phyloP scores from a whole-genome alignment of 2,797 vertebrate species.

The Sebastes iracundus region DNA sequence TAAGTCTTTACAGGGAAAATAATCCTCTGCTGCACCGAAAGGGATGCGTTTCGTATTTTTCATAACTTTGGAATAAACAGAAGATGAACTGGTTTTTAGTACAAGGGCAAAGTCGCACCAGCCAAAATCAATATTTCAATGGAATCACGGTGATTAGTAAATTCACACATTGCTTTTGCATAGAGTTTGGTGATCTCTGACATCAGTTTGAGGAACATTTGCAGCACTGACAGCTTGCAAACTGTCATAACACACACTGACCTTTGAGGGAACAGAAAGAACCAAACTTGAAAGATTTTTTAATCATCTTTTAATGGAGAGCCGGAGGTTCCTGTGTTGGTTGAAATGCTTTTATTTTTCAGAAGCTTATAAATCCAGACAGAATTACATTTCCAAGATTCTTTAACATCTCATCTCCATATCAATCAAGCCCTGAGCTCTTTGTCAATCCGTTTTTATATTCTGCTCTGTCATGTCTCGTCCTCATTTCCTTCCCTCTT shows the following conservation, averaged over 20 bases:
- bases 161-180: background rate
- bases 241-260: background rate
- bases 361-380: background rate
- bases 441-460: background rate
- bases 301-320: background rate
- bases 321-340: background rate
- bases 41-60: background rate
- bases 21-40: constrained; percentile 6
- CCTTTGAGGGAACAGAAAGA: background rate
- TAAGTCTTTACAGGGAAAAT: constrained; percentile 12
- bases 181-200: background rate
- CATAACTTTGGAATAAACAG: constrained; percentile 7
- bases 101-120: background rate
- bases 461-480: constrained; percentile 1
- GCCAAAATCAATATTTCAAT: constrained; percentile 1
- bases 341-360: background rate
- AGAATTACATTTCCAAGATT: constrained; percentile 6
- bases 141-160: background rate
- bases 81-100: background rate
- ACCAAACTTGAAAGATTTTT: background rate
- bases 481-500: background rate
- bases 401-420: constrained; percentile 12
- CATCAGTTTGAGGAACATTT: background rate
- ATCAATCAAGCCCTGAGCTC: constrained; percentile 11
- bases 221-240: background rate